A percentile compares a stretch with the other conserved stretches of the same genome.
phyloP scores from a whole-genome alignment of 2,797 vertebrate genomes.

The Adelosebastes latens region DNA sequence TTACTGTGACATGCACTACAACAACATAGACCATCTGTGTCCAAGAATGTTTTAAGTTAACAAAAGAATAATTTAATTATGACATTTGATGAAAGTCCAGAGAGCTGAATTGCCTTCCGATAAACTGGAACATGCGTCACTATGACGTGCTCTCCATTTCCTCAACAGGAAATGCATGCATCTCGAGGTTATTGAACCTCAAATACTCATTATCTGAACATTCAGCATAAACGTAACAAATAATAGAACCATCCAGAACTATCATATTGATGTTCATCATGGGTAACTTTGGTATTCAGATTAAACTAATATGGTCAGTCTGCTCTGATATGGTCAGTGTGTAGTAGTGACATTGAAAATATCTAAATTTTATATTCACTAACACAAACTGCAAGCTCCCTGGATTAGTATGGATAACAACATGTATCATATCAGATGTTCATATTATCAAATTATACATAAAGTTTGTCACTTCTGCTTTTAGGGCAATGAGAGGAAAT shows the following conservation, averaged over 20 bases:
- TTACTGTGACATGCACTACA: background rate
- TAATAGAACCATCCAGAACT: background rate
- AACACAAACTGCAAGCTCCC: background rate
- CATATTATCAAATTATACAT: background rate
- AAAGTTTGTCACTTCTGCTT: background rate
- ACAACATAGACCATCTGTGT: background rate
- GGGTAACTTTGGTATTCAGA: background rate
- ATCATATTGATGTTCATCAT: background rate
- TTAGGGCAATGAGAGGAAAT: slow-evolving; percentile 54
- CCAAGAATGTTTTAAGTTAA: background rate
- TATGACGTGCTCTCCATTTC: background rate
- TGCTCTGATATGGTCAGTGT: background rate
- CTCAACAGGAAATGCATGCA: background rate
- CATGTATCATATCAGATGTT: background rate
- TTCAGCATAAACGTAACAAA: background rate
- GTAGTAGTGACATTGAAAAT: background rate
- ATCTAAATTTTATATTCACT: background rate
- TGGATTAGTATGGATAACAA: background rate
- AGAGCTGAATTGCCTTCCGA: background rate
- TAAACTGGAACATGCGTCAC: background rate
- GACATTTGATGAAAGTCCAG: background rate
- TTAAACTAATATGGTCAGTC: background rate
- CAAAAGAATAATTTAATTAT: background rate
- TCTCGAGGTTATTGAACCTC: background rate
- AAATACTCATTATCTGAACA: background rate